Evolutionary conservation across 2,888 invertebrate genomes (phyloP), one percentile per base, ranked within the genome.

Genomic region (Cheilosia scutellata): DNA sequence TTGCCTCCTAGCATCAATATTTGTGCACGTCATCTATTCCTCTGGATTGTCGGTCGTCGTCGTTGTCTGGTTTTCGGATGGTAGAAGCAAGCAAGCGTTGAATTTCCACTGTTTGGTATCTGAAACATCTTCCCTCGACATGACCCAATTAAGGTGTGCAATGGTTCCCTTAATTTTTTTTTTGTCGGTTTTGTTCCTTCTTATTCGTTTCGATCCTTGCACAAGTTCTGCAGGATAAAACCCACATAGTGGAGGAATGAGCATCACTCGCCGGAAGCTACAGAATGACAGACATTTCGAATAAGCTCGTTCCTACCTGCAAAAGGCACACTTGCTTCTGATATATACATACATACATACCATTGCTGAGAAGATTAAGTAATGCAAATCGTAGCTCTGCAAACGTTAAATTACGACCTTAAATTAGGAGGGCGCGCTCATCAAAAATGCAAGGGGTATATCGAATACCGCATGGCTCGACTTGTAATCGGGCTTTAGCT

Each of bases 91-190:
- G 29, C 33, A 63, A 63, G 62, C 76, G 53, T 75, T 70, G 57
- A 57, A 63, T 63, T 63, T 63, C 57, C 29, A 55, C 29, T 51
- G 63, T 76, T 63, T 37, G 49, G 65, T 78, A 78, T 66, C 72
- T 62, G 40, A 63, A 65, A 66, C 57, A 79, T 79, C 53, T 70
- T 80, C 70, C 57, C 70, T 70, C 83, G 62, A 65, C 74, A 79
- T 79, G 83, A 79, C 83, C 83, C 70, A 84, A 84, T 79, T 84
- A 79, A 63, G 70, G 74, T 57, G 49, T 71, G 51, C 65, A 25
- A 65, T 53, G 62, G 55, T 62, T 66, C 60, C 55, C 49, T 63
- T n/a, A n/a, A n/a, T n/a, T 25, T 58, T n/a, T 51, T 58, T 29
- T 29, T 33, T 37, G 49, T 44, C 55, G 55, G 13, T 70, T 78